phyloP scores from a whole-genome alignment of 2,797 vertebrate species.

The Tympanoctomys barrerae region DNA sequence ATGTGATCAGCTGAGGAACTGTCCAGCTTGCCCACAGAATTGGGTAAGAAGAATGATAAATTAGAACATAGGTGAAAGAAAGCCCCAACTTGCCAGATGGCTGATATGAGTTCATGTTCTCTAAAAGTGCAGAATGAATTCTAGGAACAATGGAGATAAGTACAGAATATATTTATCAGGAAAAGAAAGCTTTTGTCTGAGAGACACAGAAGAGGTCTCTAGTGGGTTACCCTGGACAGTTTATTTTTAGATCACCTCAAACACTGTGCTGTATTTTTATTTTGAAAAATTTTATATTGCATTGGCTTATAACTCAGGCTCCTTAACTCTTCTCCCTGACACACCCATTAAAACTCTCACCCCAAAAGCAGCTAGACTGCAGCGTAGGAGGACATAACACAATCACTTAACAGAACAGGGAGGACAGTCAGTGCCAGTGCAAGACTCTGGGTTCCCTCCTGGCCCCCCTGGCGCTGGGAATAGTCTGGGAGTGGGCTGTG shows the following conservation, averaged over 20 bases:
- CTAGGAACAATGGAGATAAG: not conserved
- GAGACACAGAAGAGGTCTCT: not conserved
- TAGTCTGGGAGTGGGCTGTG: not conserved
- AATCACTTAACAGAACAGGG: not conserved
- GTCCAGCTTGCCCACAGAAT: not conserved
- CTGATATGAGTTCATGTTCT: not conserved
- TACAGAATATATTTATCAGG: not conserved
- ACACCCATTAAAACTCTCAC: not conserved
- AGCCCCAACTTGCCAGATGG: not conserved
- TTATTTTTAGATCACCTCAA: not conserved
- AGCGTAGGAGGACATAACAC: not conserved
- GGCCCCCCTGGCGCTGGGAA: not conserved
- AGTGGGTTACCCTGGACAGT: not conserved
- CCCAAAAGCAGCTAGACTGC: not conserved
- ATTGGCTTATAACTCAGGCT: not conserved
- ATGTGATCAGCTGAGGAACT: not conserved
- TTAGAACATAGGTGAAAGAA: not conserved
- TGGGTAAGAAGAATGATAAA: not conserved
- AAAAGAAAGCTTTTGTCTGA: not conserved
- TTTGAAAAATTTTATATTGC: not conserved
- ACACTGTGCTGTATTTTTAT: not conserved
- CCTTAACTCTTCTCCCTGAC: not conserved
- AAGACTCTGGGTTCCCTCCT: not conserved
- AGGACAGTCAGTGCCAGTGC: not conserved
- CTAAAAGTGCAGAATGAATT: not conserved